Base-by-base conservation (phyloP, 2,113 vertebrate species). In the Micronycteris hirsuta region DNA sequence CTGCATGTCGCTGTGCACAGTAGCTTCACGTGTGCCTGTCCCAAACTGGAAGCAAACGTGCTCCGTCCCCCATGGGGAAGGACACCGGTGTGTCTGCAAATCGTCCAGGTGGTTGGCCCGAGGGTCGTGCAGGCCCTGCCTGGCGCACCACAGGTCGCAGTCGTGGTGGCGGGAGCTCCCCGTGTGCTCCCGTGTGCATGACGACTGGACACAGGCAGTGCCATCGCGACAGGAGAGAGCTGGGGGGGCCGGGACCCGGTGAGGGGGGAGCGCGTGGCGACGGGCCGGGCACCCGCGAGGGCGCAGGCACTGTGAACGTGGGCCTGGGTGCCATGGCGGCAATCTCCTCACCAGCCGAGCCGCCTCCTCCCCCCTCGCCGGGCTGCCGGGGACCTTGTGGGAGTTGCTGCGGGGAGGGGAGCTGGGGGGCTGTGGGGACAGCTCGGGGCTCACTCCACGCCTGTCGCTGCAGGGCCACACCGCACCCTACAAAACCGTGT, bases 401-500 rank as follows among this genome's bases (percentile, higher is more conserved):
- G 74, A 67, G 85, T 9, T 8, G 43, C 41, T 54, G 67, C 4
- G 26, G 33, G 10, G 10, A 7, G 6, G 2, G 45, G 38, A 36
- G 61, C 43, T 24, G 19, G 36, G 54, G 52, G 4, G 14, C 3
- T 24, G 58, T 80, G 15, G 3, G 58, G 36, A 11, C n/a, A 15
- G n/a, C 15, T 22, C 7, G 26, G 45, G 14, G 36, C 8, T 14
- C 67, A 6, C 38, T 6, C 90, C 0, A 0, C 4, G 24, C 56
- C 56, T 67, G 3, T 81, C 49, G 0, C 81, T 6, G 2, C 80
- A 99, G 99, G 99, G 99, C 77, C 98, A 99, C 85, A 98, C 99
- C 1, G 99, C 99, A 31, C 99, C 99, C 0, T 99, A 99, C 36
- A 99, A 99, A 97, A 99, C 99, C 0, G 99, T 99, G 58, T 99